Conservation (phyloP, 2,888 invertebrate genomes). For the Metacarcinus magister region DNA sequence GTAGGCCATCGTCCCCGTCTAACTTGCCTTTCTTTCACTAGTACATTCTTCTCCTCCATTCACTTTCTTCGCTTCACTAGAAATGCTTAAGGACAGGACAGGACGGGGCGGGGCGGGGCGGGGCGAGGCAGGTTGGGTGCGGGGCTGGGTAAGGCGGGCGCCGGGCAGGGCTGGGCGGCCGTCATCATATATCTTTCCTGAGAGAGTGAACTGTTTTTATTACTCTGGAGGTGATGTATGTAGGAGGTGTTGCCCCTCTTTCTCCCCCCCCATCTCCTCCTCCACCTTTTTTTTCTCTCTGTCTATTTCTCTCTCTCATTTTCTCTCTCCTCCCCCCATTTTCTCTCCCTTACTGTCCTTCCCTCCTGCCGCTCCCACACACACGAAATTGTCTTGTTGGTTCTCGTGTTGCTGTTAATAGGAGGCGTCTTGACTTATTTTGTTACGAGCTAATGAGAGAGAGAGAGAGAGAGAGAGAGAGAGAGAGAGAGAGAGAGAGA, state of each 20-base stretch:
- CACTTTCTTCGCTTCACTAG: not conserved
- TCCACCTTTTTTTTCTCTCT: not conserved
- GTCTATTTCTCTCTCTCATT: not conserved
- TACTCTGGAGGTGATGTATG: not conserved
- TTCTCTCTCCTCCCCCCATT: not conserved
- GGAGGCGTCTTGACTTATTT: not conserved
- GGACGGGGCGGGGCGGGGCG: not conserved
- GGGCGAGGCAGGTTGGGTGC: not conserved
- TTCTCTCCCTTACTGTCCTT: not conserved
- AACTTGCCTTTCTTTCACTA: not conserved
- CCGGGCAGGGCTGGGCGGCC: not conserved
- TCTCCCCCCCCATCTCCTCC: not conserved
- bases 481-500: conserved; percentile 40
- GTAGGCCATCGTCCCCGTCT: not conserved
- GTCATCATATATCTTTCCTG: conserved; percentile 36
- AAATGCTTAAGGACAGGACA: not conserved
- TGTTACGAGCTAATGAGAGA: not conserved
- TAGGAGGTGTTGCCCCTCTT: not conserved
- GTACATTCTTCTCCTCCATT: not conserved
- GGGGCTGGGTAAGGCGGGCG: not conserved
- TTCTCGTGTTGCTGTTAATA: not conserved
- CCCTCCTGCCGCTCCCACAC: not conserved
- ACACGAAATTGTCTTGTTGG: not conserved
- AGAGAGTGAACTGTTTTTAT: conserved; percentile 16
- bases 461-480: not conserved